Evolutionary conservation across 1,140 invertebrate species (phyloP).

Genomic region (Ridgeia piscesae): DNA sequence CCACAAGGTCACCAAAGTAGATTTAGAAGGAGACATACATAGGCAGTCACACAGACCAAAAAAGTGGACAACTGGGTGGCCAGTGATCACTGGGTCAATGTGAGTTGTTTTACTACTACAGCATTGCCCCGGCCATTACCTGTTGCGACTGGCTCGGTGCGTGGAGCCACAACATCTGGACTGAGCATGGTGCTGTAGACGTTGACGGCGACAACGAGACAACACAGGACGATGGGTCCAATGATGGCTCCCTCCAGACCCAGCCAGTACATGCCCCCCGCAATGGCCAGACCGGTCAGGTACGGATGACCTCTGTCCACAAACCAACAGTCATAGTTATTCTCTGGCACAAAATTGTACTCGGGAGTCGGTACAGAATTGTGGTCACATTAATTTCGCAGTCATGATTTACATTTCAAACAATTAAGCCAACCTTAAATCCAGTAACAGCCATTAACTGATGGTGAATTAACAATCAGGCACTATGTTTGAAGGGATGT

Average conservation of each 20-base stretch:
- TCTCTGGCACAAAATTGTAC: neutral
- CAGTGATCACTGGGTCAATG: too few relatives aligned
- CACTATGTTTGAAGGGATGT: too few relatives aligned
- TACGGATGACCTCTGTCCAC: constrained; percentile 89
- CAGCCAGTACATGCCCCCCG: constrained; percentile 96
- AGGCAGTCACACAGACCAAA: too few relatives aligned
- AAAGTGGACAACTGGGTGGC: too few relatives aligned
- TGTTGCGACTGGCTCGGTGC: neutral
- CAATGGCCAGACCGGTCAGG: constrained; percentile 94
- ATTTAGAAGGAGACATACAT: too few relatives aligned
- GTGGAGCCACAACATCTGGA: constrained; percentile 16
- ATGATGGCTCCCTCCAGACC: constrained; percentile 96
- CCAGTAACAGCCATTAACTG: too few relatives aligned
- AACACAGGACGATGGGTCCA: constrained; percentile 89
- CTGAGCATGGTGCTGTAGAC: constrained; percentile 63
- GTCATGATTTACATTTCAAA: neutral
- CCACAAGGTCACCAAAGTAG: too few relatives aligned
- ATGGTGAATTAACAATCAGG: too few relatives aligned
- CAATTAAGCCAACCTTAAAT: too few relatives aligned
- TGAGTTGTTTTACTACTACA: too few relatives aligned
- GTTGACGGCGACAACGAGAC: constrained; percentile 78
- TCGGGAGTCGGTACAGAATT: neutral
- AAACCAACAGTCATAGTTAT: neutral
- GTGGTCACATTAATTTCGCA: too few relatives aligned
- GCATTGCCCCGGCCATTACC: neutral